Evolutionary conservation across 2,113 vertebrate species (phyloP).

Genomic region (Elanus axillaris): DNA sequence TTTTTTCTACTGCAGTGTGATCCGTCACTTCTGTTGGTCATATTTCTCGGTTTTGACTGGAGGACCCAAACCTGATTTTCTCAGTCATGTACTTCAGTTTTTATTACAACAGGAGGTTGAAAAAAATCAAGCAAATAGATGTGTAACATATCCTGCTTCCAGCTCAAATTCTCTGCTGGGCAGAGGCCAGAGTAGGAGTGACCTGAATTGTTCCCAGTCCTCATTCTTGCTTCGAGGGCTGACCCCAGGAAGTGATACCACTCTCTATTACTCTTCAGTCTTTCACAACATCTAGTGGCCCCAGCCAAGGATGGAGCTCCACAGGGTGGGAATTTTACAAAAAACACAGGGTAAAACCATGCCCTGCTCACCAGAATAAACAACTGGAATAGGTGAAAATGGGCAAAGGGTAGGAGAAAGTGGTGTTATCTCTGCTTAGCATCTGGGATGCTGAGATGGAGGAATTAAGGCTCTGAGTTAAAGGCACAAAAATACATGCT

Average conservation of each 20-base stretch:
- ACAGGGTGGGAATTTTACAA: neutral
- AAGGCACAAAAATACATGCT: neutral
- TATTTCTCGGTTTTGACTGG: neutral
- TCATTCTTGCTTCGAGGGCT: neutral
- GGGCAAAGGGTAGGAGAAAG: neutral
- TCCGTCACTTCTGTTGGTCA: neutral
- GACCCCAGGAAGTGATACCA: neutral
- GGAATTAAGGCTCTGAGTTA: neutral
- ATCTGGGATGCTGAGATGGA: neutral
- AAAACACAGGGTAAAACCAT: neutral
- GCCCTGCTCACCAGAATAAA: neutral
- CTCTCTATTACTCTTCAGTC: neutral
- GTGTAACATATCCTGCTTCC: neutral
- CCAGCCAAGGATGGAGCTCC: neutral
- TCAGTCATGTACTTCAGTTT: neutral
- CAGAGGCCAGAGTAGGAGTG: neutral
- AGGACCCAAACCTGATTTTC: conserved; percentile 7
- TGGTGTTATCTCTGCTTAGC: neutral
- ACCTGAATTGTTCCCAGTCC: neutral
- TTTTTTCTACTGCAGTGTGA: neutral
- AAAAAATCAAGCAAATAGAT: neutral
- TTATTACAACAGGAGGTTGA: neutral
- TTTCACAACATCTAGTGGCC: neutral
- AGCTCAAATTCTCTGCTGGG: neutral
- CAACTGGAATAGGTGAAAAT: neutral